Base-by-base conservation (phyloP, 2,797 vertebrate species). In the Hydrolagus colliei region DNA sequence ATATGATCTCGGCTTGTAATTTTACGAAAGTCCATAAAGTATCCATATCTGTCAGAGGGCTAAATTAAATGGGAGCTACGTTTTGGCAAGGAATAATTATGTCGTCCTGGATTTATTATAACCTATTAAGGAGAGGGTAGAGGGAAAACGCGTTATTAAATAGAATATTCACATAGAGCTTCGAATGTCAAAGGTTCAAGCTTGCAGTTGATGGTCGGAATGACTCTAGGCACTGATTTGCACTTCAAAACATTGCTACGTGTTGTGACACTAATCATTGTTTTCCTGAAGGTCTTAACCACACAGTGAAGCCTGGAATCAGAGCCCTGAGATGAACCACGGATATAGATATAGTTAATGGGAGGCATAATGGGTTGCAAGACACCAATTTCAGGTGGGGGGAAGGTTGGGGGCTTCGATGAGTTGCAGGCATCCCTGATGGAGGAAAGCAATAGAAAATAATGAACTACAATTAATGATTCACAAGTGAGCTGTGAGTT, bases 171-270 rank as follows among this genome's bases (percentile, higher is more conserved):
- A 87, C 89, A 89, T 85, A 86, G 91, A 89, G 90, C 86, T 88
- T 92, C 89, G 93, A 89, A 93, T 91, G 90, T 92, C 92, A 91
- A 94, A 89, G 79, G 79, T 84, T 84, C 9, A 68, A 68, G 79
- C 32, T 16, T 52, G 18, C 65, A 71, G 79, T 84, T 16, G 32
- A 32, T 82, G 41, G 41, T 52, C 41, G 63, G 65, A 20, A 68
- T 84, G 65, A 71, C 62, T 84, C 79, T 35, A 68, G 79, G 65
- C 79, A 52, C 14, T 7, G 65, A 16, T 84, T 84, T 84, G 63
- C 22, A 18, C 65, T 84, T 27, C 41, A 52, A 52, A 84, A 22
- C 63, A 71, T 84, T 41, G 18, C 79, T 18, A 84, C 1, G 65
- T 84, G 22, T 32, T 71, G 35, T 20, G 16, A 8, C 62, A 67